phyloP scores from a whole-genome alignment of 1,140 invertebrate species.

The Bombus pyrosoma region DNA sequence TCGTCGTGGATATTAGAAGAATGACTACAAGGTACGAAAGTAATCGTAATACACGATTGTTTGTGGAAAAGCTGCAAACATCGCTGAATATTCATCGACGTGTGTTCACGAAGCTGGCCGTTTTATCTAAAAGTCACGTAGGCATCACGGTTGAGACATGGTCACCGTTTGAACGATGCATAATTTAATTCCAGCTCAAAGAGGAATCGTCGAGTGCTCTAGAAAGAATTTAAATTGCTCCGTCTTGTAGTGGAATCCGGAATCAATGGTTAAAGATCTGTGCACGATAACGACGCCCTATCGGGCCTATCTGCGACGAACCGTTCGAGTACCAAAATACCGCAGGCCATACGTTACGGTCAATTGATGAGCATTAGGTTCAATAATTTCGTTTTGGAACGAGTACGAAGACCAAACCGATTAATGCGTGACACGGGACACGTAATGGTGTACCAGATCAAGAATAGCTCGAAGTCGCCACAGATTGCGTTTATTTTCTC shows the following conservation, averaged over 20 bases:
- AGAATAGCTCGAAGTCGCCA: constrained; percentile 66
- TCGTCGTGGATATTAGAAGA: background rate
- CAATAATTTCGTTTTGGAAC: constrained; percentile 11
- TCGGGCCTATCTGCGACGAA: background rate
- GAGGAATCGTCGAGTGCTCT: constrained; percentile 41
- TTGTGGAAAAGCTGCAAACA: constrained; percentile 9
- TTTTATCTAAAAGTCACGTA: constrained; percentile 54
- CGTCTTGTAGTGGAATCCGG: constrained; percentile 50
- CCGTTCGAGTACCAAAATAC: constrained; percentile 8
- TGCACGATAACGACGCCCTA: constrained; percentile 17
- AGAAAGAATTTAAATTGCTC: constrained; percentile 59
- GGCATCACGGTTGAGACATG: constrained; percentile 19
- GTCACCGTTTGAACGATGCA: constrained; percentile 37
- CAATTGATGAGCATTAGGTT: constrained; percentile 6
- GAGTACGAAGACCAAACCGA: background rate
- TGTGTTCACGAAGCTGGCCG: constrained; percentile 21
- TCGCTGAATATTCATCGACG: constrained; percentile 49
- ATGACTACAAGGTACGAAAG: background rate
- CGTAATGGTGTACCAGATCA: constrained; percentile 55
- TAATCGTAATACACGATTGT: background rate
- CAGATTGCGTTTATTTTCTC: constrained; percentile 75
- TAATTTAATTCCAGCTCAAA: constrained; percentile 55
- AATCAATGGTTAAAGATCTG: constrained; percentile 52
- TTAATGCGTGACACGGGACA: constrained; percentile 20
- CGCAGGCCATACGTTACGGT: background rate